Base-by-base conservation (phyloP, 1,140 invertebrate species). In the Plectrocnemia conspersa region DNA sequence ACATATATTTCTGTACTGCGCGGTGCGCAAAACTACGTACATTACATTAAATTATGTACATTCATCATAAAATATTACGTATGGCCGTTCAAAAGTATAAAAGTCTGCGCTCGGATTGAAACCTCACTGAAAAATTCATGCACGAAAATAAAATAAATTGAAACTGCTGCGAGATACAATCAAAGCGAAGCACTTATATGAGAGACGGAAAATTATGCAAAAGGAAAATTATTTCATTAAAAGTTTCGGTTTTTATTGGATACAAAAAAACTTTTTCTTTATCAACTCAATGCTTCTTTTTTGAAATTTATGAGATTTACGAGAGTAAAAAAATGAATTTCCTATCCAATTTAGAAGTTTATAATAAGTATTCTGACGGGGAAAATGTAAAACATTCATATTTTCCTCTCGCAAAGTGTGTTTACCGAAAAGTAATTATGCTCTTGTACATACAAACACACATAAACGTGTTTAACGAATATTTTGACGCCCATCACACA, bases 251-350 rank as follows among this genome's bases (percentile, higher is more conserved):
- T 49, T 55, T 59, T 54, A 59, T 56, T 55, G 48, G 48, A 56
- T 56, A 59, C 54, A 56, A 59, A 47, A 44, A 44, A 54, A 59
- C 50, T 22, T 55, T 52, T 27, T 55, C 33, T 50, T 59, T 54
- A 52, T 59, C 58, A 52, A 59, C 33, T 56, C 53, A 52, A 48
- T 59, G 41, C 58, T 49, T 41, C 53, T 50, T 40, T n/a, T n/a
- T 59, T 42, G 50, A 56, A 59, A 55, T 50, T 59, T 52, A 59
- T 59, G 53, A 55, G 52, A 59, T 59, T 59, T 59, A 35, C 48
- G 48, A 52, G 47, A 49, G 48, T 50, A 55, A 50, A 52, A n/a
- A 47, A 42, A 55, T 41, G 58, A 55, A 53, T 48, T 53, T 55
- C 47, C 42, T 38, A 55, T 54, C 57, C 57, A 59, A 59, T 54